A percentile compares a stretch with the other conserved stretches of the same genome.
phyloP scores from a whole-genome alignment of 2,888 invertebrate genomes.

The Parnassius glacialis region DNA sequence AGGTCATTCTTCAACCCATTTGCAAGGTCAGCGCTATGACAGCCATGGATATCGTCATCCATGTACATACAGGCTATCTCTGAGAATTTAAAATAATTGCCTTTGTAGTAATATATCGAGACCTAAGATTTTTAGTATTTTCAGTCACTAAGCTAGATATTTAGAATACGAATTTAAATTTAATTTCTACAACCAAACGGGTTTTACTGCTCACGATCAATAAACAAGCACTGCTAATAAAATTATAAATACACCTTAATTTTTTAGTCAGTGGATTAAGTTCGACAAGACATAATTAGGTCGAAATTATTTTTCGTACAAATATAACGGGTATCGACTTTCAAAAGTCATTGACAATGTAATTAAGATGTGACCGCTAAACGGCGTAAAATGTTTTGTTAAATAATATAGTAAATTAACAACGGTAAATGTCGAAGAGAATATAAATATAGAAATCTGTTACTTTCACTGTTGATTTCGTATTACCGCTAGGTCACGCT shows the following conservation, averaged over 20 bases:
- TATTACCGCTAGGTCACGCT: no score
- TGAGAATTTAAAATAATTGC: no score
- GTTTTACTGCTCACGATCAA: background rate
- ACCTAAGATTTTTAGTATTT: no score
- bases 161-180: no score
- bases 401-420: constrained; percentile 25
- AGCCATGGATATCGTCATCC: no score
- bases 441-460: no score
- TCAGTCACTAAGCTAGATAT: no score
- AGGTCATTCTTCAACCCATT: no score
- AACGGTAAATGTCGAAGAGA: constrained; percentile 15
- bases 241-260: background rate
- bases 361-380: constrained; percentile 3
- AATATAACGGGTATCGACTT: constrained; percentile 7
- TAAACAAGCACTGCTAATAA: background rate
- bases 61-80: no score
- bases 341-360: background rate
- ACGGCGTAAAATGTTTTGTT: constrained; percentile 1
- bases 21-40: no score
- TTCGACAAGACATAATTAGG: background rate
- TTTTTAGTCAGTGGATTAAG: background rate
- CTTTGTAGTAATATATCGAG: no score
- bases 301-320: constrained; percentile 1
- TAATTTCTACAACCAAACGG: background rate
- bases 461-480: no score